A percentile compares a stretch with the other conserved stretches of the same genome.
These are phyloP conservation scores for Cydia strobilella DNA, from an alignment of 1,140 invertebrate species.

Conservation along the genomic window DNA sequence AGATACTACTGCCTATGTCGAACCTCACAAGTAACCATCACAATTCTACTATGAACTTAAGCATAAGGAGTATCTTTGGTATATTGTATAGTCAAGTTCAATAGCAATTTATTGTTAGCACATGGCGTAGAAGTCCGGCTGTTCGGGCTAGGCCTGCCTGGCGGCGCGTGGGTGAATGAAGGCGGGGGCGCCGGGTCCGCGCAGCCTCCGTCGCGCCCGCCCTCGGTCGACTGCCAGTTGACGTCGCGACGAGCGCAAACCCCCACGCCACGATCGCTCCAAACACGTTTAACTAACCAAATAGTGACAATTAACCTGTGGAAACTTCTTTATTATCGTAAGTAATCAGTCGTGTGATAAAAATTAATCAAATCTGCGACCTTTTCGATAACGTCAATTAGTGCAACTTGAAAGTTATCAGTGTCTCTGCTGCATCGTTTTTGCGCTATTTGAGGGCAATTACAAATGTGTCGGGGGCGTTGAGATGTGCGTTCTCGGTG, in stretches of 20 bases:
- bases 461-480: conserved; percentile 44
- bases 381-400: conserved; percentile 54
- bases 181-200: conserved; percentile 66
- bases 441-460: conserved; percentile 53
- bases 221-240: conserved; percentile 60
- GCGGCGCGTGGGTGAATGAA: conserved; percentile 67
- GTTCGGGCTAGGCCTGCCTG: conserved; percentile 68
- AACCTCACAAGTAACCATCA: background rate
- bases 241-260: conserved; percentile 62
- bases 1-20: no score
- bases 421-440: conserved; percentile 45
- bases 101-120: conserved; percentile 47
- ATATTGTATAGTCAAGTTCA: background rate
- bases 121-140: conserved; percentile 73
- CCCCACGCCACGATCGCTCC: conserved; percentile 53
- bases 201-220: conserved; percentile 69
- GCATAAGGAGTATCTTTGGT: background rate
- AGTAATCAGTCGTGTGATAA: conserved; percentile 48
- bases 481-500: conserved; percentile 43
- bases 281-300: conserved; percentile 50
- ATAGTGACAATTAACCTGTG: conserved; percentile 65
- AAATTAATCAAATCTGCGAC: conserved; percentile 43
- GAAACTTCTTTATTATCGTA: conserved; percentile 59
- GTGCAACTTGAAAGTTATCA: conserved; percentile 35
- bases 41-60: background rate